Evolutionary conservation across 2,113 vertebrate genomes (phyloP), one percentile per base, ranked within the genome.

Genomic region (Scomber colias): DNA sequence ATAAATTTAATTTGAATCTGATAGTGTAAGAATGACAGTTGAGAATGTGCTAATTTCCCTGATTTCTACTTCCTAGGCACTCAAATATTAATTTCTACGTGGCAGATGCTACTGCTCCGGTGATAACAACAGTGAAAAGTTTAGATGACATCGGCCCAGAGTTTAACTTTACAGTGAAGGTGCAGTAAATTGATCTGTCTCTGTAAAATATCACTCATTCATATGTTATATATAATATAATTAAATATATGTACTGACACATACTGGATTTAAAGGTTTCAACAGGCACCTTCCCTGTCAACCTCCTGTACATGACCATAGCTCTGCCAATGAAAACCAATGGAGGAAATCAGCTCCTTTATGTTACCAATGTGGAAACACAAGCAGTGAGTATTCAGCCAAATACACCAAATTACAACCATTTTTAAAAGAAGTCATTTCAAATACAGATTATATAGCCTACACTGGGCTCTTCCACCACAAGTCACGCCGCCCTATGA

Each of bases 91-190:
- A 96, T 82, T 98, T 97, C 73, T 97, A 96, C 74, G 97, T 97
- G 83, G 94, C 97, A 19, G 92, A 95, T n/a, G 74, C 93, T 5
- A 76, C 87, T 50, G 71, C 27, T 73, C 87, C 83, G 55, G 90
- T 94, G 45, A 85, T 92, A 70, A 95, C 95, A 16, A 57, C 21
- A 0, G 89, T 98, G 77, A 95, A 93, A 49, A 93, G 69, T 81
- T 90, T 95, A 45, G 93, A 96, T 87, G 97, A 97, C 77, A 97
- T 98, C 79, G 97, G 97, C 45, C 96, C 97, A n/a, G 85, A 87
- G 3, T 97, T 97, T 91, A 94, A 93, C 92, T 96, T 99, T 75
- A 96, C 96, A 71, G 88, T 97, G 50, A 98, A 97, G 96, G 97
- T 94, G 48, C 9, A 21, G 12, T 94, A 61, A 81, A 93, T 46